A percentile compares a stretch with the other conserved stretches of the same genome.
These are phyloP conservation scores for Iguana delicatissima DNA, from an alignment of 2,797 vertebrate species.

Conservation along the genomic window DNA sequence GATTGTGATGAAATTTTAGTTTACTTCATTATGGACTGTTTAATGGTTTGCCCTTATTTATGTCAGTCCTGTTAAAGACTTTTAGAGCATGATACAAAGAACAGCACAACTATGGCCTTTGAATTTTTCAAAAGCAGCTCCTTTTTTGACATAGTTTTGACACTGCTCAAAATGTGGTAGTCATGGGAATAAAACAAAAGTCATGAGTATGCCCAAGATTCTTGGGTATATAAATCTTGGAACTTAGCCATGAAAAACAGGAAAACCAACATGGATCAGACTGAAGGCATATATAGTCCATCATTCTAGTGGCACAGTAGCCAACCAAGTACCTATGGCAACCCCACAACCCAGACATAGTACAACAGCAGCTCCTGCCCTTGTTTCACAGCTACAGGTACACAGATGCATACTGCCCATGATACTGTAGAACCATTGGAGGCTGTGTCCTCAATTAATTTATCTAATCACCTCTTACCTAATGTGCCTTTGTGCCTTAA, in stretches of 20 bases:
- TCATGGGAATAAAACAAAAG: background rate
- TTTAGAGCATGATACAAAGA: background rate
- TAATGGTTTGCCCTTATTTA: background rate
- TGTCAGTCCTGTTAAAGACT: background rate
- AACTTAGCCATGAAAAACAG: background rate
- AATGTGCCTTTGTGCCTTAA: background rate
- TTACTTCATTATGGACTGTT: background rate
- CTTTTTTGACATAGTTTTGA: background rate
- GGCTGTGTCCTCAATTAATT: no score
- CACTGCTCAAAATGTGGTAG: background rate
- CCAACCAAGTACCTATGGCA: no score
- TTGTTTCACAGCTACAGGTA: no score
- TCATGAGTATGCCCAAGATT: no score
- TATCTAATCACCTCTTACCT: no score
- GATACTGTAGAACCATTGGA: no score
- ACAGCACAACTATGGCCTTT: background rate
- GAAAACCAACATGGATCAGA: no score
- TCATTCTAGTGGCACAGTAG: no score
- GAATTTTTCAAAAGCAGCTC: background rate
- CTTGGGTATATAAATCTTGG: background rate
- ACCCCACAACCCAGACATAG: no score
- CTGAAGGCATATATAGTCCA: no score
- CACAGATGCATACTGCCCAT: no score
- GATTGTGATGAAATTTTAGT: background rate
- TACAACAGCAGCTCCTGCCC: no score